Base-by-base conservation (phyloP, 2,888 invertebrate species). In the Agriopis marginaria region DNA sequence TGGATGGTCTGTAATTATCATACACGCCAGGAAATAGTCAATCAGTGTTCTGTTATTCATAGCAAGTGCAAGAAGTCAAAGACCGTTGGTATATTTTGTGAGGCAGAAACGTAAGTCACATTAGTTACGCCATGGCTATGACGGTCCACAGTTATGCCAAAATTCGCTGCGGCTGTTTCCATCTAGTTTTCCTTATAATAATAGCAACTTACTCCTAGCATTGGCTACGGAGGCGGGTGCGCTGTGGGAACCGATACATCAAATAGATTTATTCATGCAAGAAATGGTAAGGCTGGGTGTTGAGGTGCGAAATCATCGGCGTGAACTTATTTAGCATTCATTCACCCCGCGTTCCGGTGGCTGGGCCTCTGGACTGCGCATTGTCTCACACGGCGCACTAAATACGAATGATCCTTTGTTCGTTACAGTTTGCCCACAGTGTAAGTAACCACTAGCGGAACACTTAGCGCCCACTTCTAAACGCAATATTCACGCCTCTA, bases 321-420 rank as follows among this genome's bases (percentile, higher is more conserved):
- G 83, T 87, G 85, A 86, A 89, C 89, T 88, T 85, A 88, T 91
- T 89, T 88, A 86, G 86, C 86, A 89, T 89, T 89, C 92, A 88
- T 92, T 92, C 91, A 91, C 90, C 91, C 85, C 87, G 82, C 88
- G 90, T 91, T 87, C 89, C 91, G 90, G 89, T 88, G 76, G 85
- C 81, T 88, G 88, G 81, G 82, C 81, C 83, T 82, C 83, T 83
- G 88, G 88, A 86, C 86, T 84, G 87, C 84, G 86, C 89, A 89
- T 91, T 90, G 90, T 92, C 90, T 89, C 86, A 85, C 87, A 85
- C 81, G 71, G 78, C 80, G 82, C 82, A 82, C 88, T 78, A 85
- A 86, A 89, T 85, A 80, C 82, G 87, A 92, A 92, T 86, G 88
- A 89, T 89, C 90, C 92, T 93, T 93, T 92, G 92, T 93, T 89